phyloP scores from a whole-genome alignment of 2,797 vertebrate genomes.

The Brotogeris chrysoptera region DNA sequence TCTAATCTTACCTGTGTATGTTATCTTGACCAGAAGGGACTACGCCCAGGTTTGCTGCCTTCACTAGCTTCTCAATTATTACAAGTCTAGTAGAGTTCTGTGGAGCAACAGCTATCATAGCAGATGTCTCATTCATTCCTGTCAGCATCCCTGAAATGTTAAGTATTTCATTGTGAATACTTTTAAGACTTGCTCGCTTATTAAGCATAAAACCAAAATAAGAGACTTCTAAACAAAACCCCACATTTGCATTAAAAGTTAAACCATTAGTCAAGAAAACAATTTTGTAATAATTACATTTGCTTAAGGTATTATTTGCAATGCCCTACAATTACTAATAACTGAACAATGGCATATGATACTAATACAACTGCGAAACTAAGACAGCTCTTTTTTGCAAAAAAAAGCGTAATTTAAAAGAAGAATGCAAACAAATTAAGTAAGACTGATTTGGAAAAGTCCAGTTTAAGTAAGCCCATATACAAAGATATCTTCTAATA shows the following conservation, averaged over 20 bases:
- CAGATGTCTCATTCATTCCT: constrained; percentile 94
- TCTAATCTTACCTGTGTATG: constrained; percentile 81
- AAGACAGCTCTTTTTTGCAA: not conserved
- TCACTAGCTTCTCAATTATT: constrained; percentile 84
- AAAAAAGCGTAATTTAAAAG: not conserved
- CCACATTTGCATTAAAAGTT: not conserved
- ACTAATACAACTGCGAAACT: not conserved
- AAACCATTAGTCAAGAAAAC: not conserved
- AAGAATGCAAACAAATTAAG: not conserved
- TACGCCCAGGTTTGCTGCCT: constrained; percentile 87
- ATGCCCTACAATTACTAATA: not conserved
- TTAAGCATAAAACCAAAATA: not conserved
- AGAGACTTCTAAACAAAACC: not conserved
- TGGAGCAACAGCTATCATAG: constrained; percentile 80
- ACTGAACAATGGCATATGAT: not conserved
- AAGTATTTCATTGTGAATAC: not conserved
- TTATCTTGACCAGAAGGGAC: constrained; percentile 84
- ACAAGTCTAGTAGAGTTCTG: constrained; percentile 78
- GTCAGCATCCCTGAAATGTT: constrained; percentile 84
- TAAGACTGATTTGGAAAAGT: not conserved
- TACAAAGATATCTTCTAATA: not conserved
- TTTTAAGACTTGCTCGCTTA: not conserved
- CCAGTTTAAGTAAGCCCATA: not conserved
- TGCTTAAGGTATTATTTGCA: not conserved
- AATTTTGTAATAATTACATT: not conserved